A percentile compares a stretch with the other conserved stretches of the same genome.
Evolutionary conservation across 2,113 vertebrate species (phyloP).

Genomic region (Dolichotis patagonum): DNA sequence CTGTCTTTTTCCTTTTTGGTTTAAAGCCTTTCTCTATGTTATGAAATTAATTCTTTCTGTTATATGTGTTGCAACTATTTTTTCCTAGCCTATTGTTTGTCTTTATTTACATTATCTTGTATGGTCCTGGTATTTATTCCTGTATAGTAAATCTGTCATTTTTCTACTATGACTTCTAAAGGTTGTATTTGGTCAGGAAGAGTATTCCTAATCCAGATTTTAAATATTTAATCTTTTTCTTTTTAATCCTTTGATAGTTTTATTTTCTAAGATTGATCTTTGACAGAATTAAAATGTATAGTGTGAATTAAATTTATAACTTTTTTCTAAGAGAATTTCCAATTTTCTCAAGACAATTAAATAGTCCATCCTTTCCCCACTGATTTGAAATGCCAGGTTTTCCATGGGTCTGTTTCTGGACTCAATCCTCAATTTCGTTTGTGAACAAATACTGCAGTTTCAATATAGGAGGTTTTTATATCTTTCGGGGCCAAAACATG

Average conservation of each 20-base stretch:
- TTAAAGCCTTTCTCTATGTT: slow-evolving; percentile 34
- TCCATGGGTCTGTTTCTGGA: neutral
- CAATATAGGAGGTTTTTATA: slow-evolving; percentile 5
- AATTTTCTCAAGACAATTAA: neutral
- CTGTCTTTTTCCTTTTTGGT: slow-evolving; percentile 60
- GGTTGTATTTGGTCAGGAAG: slow-evolving; percentile 8
- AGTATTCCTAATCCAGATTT: neutral
- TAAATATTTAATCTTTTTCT: neutral
- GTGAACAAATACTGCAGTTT: slow-evolving; percentile 26
- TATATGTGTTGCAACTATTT: slow-evolving; percentile 18
- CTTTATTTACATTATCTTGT: slow-evolving; percentile 34
- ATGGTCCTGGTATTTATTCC: slow-evolving; percentile 35
- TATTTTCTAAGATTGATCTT: neutral
- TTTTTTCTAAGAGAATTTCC: slow-evolving; percentile 40
- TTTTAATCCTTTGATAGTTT: slow-evolving; percentile 15
- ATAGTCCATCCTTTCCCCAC: neutral
- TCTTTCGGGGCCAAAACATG: neutral
- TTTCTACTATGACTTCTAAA: neutral
- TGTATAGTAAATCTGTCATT: slow-evolving; percentile 10
- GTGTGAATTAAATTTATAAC: slow-evolving; percentile 45
- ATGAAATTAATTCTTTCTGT: slow-evolving; percentile 49
- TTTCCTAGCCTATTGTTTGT: slow-evolving; percentile 1
- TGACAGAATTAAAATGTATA: slow-evolving; percentile 31
- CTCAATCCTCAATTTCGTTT: neutral
- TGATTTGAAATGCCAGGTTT: neutral